Evolutionary conservation across 1,140 invertebrate species (phyloP), one percentile per base, ranked within the genome.

Genomic region (Hyles euphorbiae): DNA sequence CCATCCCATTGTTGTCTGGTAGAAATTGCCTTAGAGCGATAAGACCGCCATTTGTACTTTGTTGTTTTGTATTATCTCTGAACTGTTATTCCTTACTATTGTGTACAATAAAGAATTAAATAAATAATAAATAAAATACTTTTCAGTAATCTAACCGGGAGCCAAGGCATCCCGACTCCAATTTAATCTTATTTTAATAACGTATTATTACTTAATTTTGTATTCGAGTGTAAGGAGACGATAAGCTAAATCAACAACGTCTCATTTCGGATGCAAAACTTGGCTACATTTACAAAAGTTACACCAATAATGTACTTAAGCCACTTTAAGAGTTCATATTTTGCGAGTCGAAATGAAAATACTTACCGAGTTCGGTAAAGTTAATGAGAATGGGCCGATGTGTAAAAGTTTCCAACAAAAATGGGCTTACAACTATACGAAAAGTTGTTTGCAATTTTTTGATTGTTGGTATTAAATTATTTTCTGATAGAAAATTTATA

Each of bases 121-220:
- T n/a, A n/a, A n/a, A n/a, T n/a, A n/a, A n/a, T n/a, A n/a, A n/a
- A n/a, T n/a, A n/a, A n/a, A 40, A 40, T 5, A 2, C 8, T 5
- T 3, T 5, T 1, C 9, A 11, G 22, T 11, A 48, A 48, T 48
- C 47, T 10, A 12, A 22, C 8, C 3, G 47, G 47, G 47, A 33
- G 12, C n/a, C 7, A 55, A 55, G 53, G 12, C 44, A 56, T 36
- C 54, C 44, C n/a, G 43, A 53, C 47, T 57, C 54, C 57, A 47
- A 48, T 51, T 53, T 68, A 68, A 68, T 70, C 67, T 70, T 60
- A 66, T 70, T 66, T 63, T 59, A 63, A 63, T 64, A 66, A 70
- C 59, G 63, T 70, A 63, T 70, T 70, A 68, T 68, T 58, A 65
- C 56, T 51, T 70, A 63, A 70, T 70, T 66, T 58, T 53, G 61